Conservation (phyloP, 2,113 vertebrate genomes). For the Takifugu bimaculatus region DNA sequence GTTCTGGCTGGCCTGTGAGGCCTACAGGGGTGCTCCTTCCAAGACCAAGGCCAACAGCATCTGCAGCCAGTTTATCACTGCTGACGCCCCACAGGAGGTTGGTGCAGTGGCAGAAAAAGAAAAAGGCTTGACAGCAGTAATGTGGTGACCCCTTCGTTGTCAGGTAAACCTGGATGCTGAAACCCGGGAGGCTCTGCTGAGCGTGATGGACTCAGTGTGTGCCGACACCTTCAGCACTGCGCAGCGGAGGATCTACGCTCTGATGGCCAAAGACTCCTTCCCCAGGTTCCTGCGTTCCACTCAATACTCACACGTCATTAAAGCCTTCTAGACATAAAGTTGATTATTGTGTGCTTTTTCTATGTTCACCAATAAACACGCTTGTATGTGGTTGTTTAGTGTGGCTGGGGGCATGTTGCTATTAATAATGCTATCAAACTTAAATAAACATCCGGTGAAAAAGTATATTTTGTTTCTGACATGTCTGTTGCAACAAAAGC, state of each 20-base stretch:
- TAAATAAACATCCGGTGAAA: constrained; percentile 29
- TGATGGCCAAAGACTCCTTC: constrained; percentile 93
- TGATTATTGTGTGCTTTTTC: too few relatives aligned
- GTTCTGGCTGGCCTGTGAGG: constrained; percentile 91
- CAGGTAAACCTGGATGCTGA: constrained; percentile 92
- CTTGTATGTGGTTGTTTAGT: constrained; percentile 1
- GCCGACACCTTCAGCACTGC: constrained; percentile 76
- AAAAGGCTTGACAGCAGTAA: too few relatives aligned
- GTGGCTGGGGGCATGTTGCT: constrained; percentile 10
- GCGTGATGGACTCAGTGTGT: constrained; percentile 74
- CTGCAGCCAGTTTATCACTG: constrained; percentile 82
- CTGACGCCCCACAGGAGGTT: constrained; percentile 85
- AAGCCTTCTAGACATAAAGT: constrained; percentile 35
- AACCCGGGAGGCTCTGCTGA: constrained; percentile 79
- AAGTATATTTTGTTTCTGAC: too few relatives aligned
- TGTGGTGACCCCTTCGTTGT: background rate
- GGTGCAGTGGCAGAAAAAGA: background rate
- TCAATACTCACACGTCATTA: constrained; percentile 71
- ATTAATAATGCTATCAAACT: background rate
- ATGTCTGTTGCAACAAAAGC: too few relatives aligned
- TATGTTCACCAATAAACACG: too few relatives aligned
- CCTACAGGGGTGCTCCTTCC: constrained; percentile 78
- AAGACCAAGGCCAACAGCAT: constrained; percentile 80
- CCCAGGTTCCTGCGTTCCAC: constrained; percentile 85
- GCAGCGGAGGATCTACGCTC: constrained; percentile 83